Evolutionary conservation across 2,888 invertebrate genomes (phyloP), one percentile per base, ranked within the genome.

Genomic region (Drosophila incognita): DNA sequence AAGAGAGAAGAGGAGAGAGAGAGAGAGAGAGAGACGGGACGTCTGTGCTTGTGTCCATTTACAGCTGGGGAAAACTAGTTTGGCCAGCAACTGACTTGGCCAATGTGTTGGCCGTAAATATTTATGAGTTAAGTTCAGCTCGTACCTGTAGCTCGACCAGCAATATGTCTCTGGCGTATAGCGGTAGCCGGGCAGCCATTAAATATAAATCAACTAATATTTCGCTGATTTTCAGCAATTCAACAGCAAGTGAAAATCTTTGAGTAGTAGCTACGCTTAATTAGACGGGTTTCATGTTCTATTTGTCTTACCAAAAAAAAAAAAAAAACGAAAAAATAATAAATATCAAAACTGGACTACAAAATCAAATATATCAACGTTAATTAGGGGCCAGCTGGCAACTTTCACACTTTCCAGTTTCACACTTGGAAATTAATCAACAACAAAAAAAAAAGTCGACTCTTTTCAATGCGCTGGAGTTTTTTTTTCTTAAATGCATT

Each of bases 331-430:
- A 67, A 51, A 24, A 53, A 36, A 38, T 31, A 42, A 46, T 27
- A 38, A 29, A 36, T 56, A 56, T 56, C 49, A 36, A 35, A 74
- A 79, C 63, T 65, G 11, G 65, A 78, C 62, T 69, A 70, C 35
- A 63, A 77, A 74, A 70, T 65, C 72, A 68, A 80, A 85, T 83
- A 80, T 83, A 83, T 85, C 85, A 86, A 71, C 70, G 67, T 74
- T 81, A 87, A 86, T 87, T 86, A 83, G 87, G 36, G 31, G 69
- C 35, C 61, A 62, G 74, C 69, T 73, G 58, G 56, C 63, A 83
- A 86, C 86, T 86, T 86, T 86, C 87, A 85, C 85, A 86, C 86
- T 86, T 86, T 86, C 85, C 82, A 83, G 82, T 86, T 82, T 85
- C 74, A 85, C 87, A 85, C 87, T 66, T 52, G 70, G 57, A 76